Base-by-base conservation (phyloP, 2,797 vertebrate species). In the Sparidentex hasta region DNA sequence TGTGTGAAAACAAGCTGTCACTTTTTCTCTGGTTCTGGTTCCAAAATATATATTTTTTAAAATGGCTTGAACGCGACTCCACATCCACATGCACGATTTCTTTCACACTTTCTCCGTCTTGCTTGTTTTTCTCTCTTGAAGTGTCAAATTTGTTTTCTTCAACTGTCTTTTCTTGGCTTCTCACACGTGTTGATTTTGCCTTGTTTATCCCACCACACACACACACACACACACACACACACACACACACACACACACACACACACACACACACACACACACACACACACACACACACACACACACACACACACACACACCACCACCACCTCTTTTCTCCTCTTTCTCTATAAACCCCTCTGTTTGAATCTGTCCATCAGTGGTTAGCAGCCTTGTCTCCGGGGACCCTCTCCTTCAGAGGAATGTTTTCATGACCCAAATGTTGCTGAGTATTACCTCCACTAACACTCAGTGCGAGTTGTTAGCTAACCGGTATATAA, bases 361-460 rank as follows among this genome's bases (percentile, higher is more conserved):
- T 11, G 47, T 29, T 58, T 63, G n/a, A 58, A 25, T 74, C 20
- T 43, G 38, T 63, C 74, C 57, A 56, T 56, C 63, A 20, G 46
- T 25, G 47, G 56, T 44, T 61, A 46, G 55, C 27, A 47, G 23
- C 12, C 38, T 47, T 66, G 48, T 7, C 55, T 55, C 50, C 33
- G 46, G 47, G 69, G 67, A 68, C 18, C 7, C 11, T 55, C 20
- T 7, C 38, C 27, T 56, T 71, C 23, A 65, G 55, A 75, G 38
- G 58, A 63, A 78, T 69, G 61, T 52, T 78, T 81, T 76, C n/a
- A 12, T 71, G 77, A 80, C 82, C 70, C 41, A 75, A 27, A 75
- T 43, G 33, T 27, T 25, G 54, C 48, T 65, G 2, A 65, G 29
- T 13, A 12, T 23, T n/a, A 56, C 38, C 29, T 55, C 27, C 16